Base-by-base conservation (phyloP, 2,888 invertebrate genomes). In the Andrena bicolor region DNA sequence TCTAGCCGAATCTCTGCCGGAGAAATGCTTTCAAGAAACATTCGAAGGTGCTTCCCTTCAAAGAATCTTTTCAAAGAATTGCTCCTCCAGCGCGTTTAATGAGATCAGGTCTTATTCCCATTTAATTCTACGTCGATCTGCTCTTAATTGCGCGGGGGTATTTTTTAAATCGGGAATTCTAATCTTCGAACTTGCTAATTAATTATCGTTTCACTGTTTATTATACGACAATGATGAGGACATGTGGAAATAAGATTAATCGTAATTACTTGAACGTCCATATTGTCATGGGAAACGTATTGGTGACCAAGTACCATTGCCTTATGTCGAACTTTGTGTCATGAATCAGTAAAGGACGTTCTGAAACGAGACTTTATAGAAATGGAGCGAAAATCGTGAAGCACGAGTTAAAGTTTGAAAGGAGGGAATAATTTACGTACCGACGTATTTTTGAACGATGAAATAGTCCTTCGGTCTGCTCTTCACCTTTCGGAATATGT, bases 271-370 rank as follows among this genome's bases (percentile, higher is more conserved):
- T 96, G 94, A 98, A 98, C 94, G 98, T 96, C 97, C 98, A 98
- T 90, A 98, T 96, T 0, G 96, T 96, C 68, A 98, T 94, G 0
- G 97, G 97, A 86, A 95, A 96, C 87, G 96, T 96, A 87, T 96
- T 96, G 56, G 97, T 97, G 0, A 98, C 96, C 70, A 98, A 94
- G 93, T 98, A 98, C 96, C 98, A 98, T 94, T 98, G 97, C 8
- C 98, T 95, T 83, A 98, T 98, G 91, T 98, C 98, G 92, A 98
- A 98, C 94, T 98, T 98, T 0, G 98, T 98, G 81, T 97, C 96
- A 92, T 97, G 95, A 56, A 98, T 96, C 61, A 98, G 94, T 63
- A 98, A 93, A 0, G 98, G 98, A 63, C 96, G 96, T 94, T 98
- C 97, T 97, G 94, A 30, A 94, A 95, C 13, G 4, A 41, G 41